Evolutionary conservation across 1,140 invertebrate species (phyloP), one percentile per base, ranked within the genome.

Genomic region (Eurosta solidaginis): DNA sequence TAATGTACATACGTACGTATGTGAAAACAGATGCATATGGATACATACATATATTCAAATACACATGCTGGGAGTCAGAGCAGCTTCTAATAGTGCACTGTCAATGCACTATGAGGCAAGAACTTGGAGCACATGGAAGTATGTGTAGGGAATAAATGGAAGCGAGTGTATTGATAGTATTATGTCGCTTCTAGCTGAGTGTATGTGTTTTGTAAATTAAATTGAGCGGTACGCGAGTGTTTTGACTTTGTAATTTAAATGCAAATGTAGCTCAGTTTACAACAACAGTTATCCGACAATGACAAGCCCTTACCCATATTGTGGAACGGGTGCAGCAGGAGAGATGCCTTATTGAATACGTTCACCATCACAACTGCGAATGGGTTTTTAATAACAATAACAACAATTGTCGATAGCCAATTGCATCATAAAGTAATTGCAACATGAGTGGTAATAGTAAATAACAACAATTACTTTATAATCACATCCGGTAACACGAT

Each of bases 231-330:
- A 25, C 33, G 75, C 45, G 75, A 52, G 75, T 76, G 75, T 54
- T 54, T 40, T 76, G 47, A 76, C 47, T 76, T 74, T 54, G 75
- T 44, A 76, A 76, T 54, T 76, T 52, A 76, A 76, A 76, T 76
- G 75, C 47, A 76, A 76, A 76, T 76, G 42, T 52, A 20, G 42
- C 12, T 14, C 33, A 68, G 59, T 68, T 42, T 40, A n/a, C 59
- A 68, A 20, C 29, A 68, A 42, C 33, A 68, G 40, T 33, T 12
- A 47, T 1, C 1, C 59, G 33, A 2, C 59, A 47, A 47, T 47
- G 45, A 47, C 12, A 1, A 17, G 45, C 7, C 14, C 45, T 1
- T 47, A n/a, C n/a, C 45, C 45, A 54, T 10, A 20, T 20, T 68
- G 17, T 42, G 33, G 14, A 68, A 29, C 22, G 5, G 7, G 33